Conservation (phyloP, 2,113 vertebrate species). For the Amia ocellicauda region DNA sequence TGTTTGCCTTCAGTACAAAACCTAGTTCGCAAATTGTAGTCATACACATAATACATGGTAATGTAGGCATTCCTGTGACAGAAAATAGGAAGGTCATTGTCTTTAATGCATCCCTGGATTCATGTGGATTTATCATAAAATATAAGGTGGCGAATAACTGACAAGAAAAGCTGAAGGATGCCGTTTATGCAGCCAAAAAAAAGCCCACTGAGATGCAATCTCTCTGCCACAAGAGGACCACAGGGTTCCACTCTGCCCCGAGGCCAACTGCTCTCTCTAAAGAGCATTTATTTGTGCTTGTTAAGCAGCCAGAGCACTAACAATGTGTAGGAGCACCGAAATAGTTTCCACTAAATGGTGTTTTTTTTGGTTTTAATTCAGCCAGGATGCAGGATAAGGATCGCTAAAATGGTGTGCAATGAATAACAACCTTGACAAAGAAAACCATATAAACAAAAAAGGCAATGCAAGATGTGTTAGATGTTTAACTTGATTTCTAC, state of each 20-base stretch:
- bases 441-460: no score
- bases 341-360: not conserved
- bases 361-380: not conserved
- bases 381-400: not conserved
- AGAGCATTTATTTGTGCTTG: constrained; percentile 19
- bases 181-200: not conserved
- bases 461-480: no score
- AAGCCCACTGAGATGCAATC: not conserved
- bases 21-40: no score
- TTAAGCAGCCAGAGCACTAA: not conserved
- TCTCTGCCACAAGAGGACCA: constrained; percentile 3
- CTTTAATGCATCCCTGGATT: no score
- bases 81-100: no score
- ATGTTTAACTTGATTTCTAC: no score
- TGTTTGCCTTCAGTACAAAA: no score
- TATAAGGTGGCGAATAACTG: constrained; percentile 1
- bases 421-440: constrained; percentile 1
- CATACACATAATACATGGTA: no score
- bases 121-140: no score
- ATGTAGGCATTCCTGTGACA: no score
- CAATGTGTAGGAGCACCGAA: not conserved
- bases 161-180: not conserved
- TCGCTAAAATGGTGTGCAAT: not conserved
- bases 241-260: constrained; percentile 3
- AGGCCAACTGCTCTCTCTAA: not conserved